phyloP scores from a whole-genome alignment of 2,797 vertebrate species.

The Sarcoramphus papa region DNA sequence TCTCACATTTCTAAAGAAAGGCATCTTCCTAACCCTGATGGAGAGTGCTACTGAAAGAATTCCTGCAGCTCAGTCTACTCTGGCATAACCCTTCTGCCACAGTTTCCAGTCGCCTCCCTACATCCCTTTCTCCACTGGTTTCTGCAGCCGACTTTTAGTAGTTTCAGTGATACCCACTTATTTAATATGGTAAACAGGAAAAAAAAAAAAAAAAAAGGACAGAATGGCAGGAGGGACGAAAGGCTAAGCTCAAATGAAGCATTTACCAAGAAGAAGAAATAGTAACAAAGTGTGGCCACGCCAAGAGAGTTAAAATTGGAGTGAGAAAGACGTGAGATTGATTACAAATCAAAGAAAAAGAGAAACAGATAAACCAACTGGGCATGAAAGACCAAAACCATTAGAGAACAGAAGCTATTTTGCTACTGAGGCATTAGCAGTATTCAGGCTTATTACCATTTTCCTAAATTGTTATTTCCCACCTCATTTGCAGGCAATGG shows the following conservation, averaged over 20 bases:
- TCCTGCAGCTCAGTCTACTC: not conserved
- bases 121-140: not conserved
- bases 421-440: not conserved
- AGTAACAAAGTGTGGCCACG: not conserved
- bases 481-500: not conserved
- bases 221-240: not conserved
- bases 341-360: not conserved
- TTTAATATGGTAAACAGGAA: fast-evolving
- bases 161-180: not conserved
- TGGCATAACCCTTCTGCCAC: not conserved
- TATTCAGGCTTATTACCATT: not conserved
- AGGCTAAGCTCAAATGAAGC: not conserved
- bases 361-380: not conserved
- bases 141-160: not conserved
- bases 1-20: not conserved
- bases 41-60: not conserved
- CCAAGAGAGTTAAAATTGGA: not conserved
- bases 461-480: not conserved
- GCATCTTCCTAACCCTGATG: not conserved
- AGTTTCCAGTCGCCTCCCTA: fast-evolving
- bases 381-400: not conserved
- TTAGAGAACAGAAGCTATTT: not conserved
- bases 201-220: fast-evolving
- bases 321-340: not conserved
- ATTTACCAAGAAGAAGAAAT: not conserved